Evolutionary conservation across 2,888 invertebrate genomes (phyloP), one percentile per base, ranked within the genome.

Genomic region (Acanthosoma haemorrhoidale): DNA sequence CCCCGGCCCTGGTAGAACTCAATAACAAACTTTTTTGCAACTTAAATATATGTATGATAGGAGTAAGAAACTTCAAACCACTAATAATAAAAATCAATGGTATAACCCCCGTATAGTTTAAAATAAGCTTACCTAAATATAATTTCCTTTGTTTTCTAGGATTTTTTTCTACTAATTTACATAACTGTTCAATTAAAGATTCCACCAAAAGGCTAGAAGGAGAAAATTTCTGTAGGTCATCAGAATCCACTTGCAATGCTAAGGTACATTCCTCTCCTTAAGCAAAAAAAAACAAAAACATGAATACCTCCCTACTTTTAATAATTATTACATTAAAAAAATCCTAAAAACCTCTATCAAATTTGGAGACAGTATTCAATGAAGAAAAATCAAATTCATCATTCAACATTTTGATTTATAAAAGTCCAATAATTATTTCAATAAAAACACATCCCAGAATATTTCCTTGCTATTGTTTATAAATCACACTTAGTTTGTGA

Each of bases 151-250:
- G 86, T 74, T 84, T 81, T 3, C 78, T 76, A 15, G 80, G 78
- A 77, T 90, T 87, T 72, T 84, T 82, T 79, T 89, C 88, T 11
- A 88, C 82, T 13, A 88, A 80, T 4, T 83, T 80, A 77, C 89
- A 89, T 13, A 89, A 80, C 77, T 88, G 86, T 77, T 88, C 86
- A 43, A 90, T 84, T 1, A 90, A 82, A 2, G 88, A 87, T 77
- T 88, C 87, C 38, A 90, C 87, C 1, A 90, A 80, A 5, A 90
- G 81, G 77, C 88, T 89, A 64, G 85, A 85, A 0, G 88, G 85
- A n/a, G 76, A 75, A 69, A 76, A 75, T 16, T 72, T 67, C 31
- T 75, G 74, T 1, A 76, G 57, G 15, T 75, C 74, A 38, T 76
- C 70, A 5, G 73, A 69, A 34, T 73, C 34, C 1, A 70, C 68